phyloP scores from a whole-genome alignment of 2,113 vertebrate species.

The Sarotherodon lohbergeri region DNA sequence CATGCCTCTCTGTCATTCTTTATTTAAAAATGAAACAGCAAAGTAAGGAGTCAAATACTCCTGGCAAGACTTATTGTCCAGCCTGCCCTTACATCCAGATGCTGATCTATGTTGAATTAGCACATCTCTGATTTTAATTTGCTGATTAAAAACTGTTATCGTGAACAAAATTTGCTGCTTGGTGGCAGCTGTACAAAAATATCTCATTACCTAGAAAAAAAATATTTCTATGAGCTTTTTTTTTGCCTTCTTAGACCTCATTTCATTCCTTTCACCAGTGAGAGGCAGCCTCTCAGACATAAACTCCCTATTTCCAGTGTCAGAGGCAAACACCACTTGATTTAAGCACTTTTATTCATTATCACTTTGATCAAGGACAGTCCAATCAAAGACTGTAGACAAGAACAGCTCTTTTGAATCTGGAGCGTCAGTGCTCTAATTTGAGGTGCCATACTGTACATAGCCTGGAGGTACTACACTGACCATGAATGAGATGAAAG shows the following conservation, averaged over 20 bases:
- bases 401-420: neutral
- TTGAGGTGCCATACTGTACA: neutral
- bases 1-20: neutral
- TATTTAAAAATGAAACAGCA: neutral
- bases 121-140: neutral
- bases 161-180: neutral
- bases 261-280: neutral
- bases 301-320: neutral
- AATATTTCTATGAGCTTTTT: neutral
- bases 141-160: neutral
- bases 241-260: neutral
- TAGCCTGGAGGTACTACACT: slow-evolving; percentile 7
- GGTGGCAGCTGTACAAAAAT: neutral
- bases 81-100: neutral
- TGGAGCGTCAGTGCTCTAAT: neutral
- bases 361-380: slow-evolving; percentile 9
- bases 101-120: neutral
- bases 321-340: neutral
- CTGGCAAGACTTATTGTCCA: neutral
- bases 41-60: neutral
- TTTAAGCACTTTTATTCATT: neutral
- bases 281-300: neutral
- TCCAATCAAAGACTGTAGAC: neutral
- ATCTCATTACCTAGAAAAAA: neutral
- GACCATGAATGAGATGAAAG: slow-evolving; percentile 38